Evolutionary conservation across 2,888 invertebrate genomes (phyloP).

Genomic region (Proisotoma minuta): DNA sequence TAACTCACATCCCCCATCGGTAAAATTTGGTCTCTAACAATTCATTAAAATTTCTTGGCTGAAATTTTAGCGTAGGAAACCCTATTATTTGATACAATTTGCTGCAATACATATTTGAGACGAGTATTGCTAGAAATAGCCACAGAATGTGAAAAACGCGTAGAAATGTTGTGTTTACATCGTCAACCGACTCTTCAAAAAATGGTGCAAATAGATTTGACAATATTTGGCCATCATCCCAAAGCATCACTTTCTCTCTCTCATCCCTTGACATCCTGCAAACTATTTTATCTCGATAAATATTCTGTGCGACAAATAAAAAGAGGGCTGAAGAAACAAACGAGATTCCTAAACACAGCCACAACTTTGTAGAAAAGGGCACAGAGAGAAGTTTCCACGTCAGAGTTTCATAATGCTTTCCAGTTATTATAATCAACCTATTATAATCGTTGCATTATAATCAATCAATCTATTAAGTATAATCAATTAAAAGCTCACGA

Average conservation of each 20-base stretch:
- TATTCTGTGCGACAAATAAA: too few species aligned
- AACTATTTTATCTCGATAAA: too few species aligned
- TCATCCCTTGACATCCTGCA: neutral
- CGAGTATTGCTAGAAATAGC: neutral
- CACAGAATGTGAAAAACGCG: neutral
- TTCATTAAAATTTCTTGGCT: constrained; percentile 1
- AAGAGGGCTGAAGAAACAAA: too few species aligned
- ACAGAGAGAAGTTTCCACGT: neutral
- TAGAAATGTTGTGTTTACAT: neutral
- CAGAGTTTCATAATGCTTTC: constrained; percentile 14
- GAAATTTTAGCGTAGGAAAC: constrained; percentile 1
- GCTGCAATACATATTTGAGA: neutral
- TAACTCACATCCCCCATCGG: constrained; percentile 4
- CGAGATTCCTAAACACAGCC: neutral
- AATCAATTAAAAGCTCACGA: too few species aligned
- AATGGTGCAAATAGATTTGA: neutral
- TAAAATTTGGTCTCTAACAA: constrained; percentile 2
- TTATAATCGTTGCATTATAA: too few species aligned
- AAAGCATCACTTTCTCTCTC: neutral
- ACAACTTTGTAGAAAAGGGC: neutral
- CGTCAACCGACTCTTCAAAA: neutral
- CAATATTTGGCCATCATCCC: neutral
- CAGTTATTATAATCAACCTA: constrained; percentile 15
- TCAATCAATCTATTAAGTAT: too few species aligned
- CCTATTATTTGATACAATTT: neutral